Evolutionary conservation across 1,140 invertebrate genomes (phyloP).

Genomic region (Eriocheir sinensis): DNA sequence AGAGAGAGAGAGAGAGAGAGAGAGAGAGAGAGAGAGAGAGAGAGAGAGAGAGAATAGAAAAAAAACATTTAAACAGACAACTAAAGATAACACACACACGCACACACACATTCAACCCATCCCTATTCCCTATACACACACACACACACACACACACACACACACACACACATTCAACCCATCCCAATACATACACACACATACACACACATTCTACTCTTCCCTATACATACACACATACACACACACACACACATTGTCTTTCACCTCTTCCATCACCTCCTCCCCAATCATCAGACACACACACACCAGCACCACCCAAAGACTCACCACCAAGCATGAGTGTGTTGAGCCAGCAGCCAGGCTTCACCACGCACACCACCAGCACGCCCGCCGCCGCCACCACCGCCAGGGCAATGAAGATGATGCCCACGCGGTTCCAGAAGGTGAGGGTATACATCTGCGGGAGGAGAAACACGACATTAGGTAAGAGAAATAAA

Average conservation of each 20-base stretch:
- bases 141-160: constrained; percentile 22
- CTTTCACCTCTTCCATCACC: no score
- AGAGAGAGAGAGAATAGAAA: no score
- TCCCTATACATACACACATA: no score
- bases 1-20: background rate
- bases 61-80: background rate
- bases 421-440: background rate
- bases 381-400: constrained; percentile 30
- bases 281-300: background rate
- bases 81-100: no score
- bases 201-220: no score
- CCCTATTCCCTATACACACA: no score
- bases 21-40: background rate
- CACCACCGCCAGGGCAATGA: constrained; percentile 32
- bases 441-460: constrained; percentile 35
- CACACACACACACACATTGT: no score
- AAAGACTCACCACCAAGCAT: constrained; percentile 26
- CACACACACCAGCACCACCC: background rate
- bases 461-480: background rate
- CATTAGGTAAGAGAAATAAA: background rate
- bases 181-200: constrained; percentile 24
- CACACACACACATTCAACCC: constrained; percentile 22
- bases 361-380: constrained; percentile 40
- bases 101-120: background rate
- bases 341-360: constrained; percentile 54